Evolutionary conservation across 2,113 vertebrate genomes (phyloP).

Genomic region (Muntiacus reevesi): DNA sequence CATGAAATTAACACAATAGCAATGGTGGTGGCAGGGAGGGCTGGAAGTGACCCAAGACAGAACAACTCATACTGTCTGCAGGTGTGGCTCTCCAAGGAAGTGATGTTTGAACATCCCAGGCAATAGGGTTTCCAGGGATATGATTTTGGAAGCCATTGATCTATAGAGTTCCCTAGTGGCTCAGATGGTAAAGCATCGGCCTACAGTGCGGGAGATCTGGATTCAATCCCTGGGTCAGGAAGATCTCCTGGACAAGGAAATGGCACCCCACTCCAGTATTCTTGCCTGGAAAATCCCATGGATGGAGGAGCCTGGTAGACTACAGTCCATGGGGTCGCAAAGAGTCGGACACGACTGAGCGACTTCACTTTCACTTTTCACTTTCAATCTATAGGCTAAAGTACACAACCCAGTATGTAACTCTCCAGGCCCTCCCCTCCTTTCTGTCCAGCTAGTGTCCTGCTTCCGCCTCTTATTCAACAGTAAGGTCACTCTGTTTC

Average conservation of each 20-base stretch:
- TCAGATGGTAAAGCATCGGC: too few species aligned
- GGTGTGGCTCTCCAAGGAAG: background rate
- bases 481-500: background rate
- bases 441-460: background rate
- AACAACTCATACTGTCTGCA: too few species aligned
- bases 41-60: background rate
- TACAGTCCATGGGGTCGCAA: too few species aligned
- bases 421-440: background rate
- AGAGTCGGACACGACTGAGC: too few species aligned
- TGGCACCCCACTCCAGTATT: too few species aligned
- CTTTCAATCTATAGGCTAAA: background rate
- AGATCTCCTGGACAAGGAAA: too few species aligned
- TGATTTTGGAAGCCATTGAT: background rate
- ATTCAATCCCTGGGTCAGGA: too few species aligned
- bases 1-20: background rate
- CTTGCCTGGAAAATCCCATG: too few species aligned
- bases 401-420: background rate
- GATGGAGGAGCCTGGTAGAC: too few species aligned
- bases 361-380: too few species aligned
- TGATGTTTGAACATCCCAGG: too few species aligned
- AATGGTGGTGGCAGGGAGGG: rapidly evolving
- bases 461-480: background rate
- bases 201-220: too few species aligned
- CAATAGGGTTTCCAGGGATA: background rate
- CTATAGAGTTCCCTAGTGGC: background rate